These are phyloP conservation scores for Steinernema khuongi DNA, from an alignment of 1,140 invertebrate species.

Conservation along the genomic window DNA sequence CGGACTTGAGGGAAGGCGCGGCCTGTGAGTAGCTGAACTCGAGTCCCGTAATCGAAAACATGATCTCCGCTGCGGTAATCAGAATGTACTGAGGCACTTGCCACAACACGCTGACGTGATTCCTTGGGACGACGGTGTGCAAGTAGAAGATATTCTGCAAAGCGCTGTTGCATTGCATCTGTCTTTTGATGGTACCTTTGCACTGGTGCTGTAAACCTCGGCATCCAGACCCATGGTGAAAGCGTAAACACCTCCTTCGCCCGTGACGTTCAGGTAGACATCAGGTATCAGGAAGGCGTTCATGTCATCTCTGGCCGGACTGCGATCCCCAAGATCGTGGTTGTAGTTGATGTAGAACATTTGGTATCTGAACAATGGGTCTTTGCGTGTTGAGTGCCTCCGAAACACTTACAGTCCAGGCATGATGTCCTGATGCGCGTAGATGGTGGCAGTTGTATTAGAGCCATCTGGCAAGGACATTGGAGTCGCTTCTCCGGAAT, in stretches of 20 bases:
- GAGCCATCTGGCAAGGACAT: not conserved
- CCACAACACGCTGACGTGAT: conserved; percentile 72
- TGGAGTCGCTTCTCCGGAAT: no score
- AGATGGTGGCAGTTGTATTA: not conserved
- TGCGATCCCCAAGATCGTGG: not conserved
- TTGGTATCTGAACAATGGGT: not conserved
- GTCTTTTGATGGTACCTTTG: not conserved
- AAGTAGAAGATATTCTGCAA: not conserved
- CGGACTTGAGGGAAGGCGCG: conserved; percentile 53
- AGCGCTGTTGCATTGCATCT: not conserved
- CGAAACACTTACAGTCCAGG: not conserved
- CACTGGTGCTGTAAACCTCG: not conserved
- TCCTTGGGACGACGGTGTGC: not conserved
- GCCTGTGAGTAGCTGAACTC: conserved; percentile 78
- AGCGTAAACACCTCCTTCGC: not conserved
- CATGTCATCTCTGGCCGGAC: not conserved
- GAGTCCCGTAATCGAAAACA: conserved; percentile 83
- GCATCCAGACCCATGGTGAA: not conserved
- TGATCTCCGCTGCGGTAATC: conserved; percentile 76
- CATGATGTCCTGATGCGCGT: not conserved
- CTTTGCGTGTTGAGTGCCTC: not conserved
- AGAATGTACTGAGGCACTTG: conserved; percentile 79
- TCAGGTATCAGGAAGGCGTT: not conserved
- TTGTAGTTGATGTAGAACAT: conserved; percentile 1
- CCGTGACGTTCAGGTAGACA: not conserved